Evolutionary conservation across 2,113 vertebrate species (phyloP), one percentile per base, ranked within the genome.

Genomic region (Thunnus maccoyii): DNA sequence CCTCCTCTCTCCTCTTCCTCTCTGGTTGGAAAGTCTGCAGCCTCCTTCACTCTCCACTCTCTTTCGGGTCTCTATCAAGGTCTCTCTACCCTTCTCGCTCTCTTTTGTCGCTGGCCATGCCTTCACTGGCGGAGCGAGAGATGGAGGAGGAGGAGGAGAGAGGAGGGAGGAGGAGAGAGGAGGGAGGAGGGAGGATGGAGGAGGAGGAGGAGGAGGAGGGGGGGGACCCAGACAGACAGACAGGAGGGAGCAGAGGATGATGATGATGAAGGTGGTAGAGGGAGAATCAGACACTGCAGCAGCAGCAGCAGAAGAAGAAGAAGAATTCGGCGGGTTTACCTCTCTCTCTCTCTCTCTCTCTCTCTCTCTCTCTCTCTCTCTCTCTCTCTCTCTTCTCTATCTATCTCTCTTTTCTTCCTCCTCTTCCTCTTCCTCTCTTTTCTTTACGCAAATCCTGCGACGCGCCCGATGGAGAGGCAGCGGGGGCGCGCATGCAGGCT

Each of bases 81-180:
- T 86, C 82, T 83, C 85, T 84, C 77, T 30, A 20, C 55, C 61
- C 5, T 84, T 44, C 72, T 77, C 85, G 72, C 76, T 87, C 86
- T 87, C 85, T 87, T 88, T 91, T 90, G 91, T 92, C 86, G 80
- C 64, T 84, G 76, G 74, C 90, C 88, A 88, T 90, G 89, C 90
- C 88, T 91, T 86, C 89, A 92, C 79, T 89, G 83, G 67, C 18
- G 50, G 62, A 60, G 76, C 50, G 55, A 11, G 51, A 20, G 68
- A 47, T 2, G 60, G 68, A 61, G 68, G 72, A 15, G 11, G 48
- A 3, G 50, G 48, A 41, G 52, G 27, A 22, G 47, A 5, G n/a
- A 58, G 27, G 16, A 79, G 57, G 48, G 27, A 20, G 44, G 1
- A 63, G 68, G 61, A 69, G 70, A 64, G 76, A 68, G 54, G 50